Base-by-base conservation (phyloP, 2,888 invertebrate genomes). In the Aplocera efformata region DNA sequence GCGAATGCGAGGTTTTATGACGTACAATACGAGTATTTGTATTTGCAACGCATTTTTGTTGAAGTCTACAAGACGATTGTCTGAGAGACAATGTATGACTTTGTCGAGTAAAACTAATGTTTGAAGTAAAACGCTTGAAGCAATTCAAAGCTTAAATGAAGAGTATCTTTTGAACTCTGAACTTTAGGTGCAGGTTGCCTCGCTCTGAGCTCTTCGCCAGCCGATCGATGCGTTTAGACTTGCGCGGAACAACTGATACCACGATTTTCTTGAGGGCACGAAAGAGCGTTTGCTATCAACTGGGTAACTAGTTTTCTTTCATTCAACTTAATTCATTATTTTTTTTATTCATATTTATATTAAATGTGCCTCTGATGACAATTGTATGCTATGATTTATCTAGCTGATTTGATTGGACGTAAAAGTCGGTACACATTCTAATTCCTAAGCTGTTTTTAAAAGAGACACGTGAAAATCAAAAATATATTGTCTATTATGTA, bases 191-290 rank as follows among this genome's bases (percentile, higher is more conserved):
- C 25, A 40, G 35, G 29, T 9, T 34, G 36, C 40, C 40, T 40
- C 32, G 28, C 32, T 32, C 32, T 38, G 39, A 35, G 21, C 34
- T 35, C 21, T 36, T 25, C 10, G 9, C 40, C 40, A 26, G 45
- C 29, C 45, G 45, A 40, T 45, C 45, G 40, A 45, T 45, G 36
- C 39, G 45, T 45, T 45, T 7, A 37, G 40, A 31, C 45, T 45
- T 45, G 45, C 45, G 45, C 45, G 45, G 29, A 40, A 40, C 40
- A 37, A 40, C 45, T 40, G 40, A 32, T 40, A 29, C 20, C 45
- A 40, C 32, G 36, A 10, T 17, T 29, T 11, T 17, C 24, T 32
- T 30, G 17, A 10, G 20, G 10, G 5, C 23, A 8, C 27, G 22
- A 30, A 29, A 42, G 32, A 17, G 3, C 13, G 13, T 17, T 3